Percentiles rank a stretch among this genome's conserved stretches.
phyloP scores from a whole-genome alignment of 2,797 vertebrate genomes.

The Hoplostethus mediterraneus region DNA sequence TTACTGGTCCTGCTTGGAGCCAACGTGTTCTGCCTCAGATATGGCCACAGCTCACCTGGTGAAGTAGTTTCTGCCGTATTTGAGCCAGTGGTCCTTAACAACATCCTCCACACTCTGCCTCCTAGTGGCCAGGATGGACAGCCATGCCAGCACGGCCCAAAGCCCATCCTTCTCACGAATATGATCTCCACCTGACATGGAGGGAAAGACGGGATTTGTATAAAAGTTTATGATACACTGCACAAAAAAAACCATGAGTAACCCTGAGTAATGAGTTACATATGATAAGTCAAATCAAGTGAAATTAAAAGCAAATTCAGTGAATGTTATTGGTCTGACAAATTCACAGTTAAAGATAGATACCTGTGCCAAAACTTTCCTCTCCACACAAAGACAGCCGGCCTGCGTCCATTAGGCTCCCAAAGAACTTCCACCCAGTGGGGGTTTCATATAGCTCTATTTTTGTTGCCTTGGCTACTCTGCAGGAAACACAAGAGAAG shows the following conservation, averaged over 20 bases:
- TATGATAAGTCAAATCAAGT: neutral
- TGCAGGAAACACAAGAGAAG: conserved; percentile 67
- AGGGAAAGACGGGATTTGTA: neutral
- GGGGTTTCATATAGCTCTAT: conserved; percentile 97
- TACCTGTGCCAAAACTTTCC: conserved; percentile 96
- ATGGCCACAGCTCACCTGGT: conserved; percentile 85
- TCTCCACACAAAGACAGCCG: conserved; percentile 96
- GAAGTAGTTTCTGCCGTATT: conserved; percentile 96
- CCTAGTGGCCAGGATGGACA: conserved; percentile 92
- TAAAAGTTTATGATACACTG: neutral
- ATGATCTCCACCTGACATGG: conserved; percentile 91
- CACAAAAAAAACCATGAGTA: neutral
- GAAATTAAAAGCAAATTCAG: no score
- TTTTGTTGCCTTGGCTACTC: conserved; percentile 96
- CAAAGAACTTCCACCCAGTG: conserved; percentile 98
- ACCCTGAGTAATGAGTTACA: no score
- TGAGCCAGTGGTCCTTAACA: conserved; percentile 94
- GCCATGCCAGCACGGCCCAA: conserved; percentile 97
- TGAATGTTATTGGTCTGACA: no score
- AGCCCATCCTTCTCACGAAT: conserved; percentile 97
- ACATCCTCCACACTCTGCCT: conserved; percentile 95
- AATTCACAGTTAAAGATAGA: neutral
- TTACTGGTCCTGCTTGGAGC: neutral
- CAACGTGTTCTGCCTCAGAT: neutral
- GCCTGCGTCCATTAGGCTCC: conserved; percentile 97